phyloP scores from a whole-genome alignment of 2,113 vertebrate genomes.

The Sminthopsis crassicaudata region DNA sequence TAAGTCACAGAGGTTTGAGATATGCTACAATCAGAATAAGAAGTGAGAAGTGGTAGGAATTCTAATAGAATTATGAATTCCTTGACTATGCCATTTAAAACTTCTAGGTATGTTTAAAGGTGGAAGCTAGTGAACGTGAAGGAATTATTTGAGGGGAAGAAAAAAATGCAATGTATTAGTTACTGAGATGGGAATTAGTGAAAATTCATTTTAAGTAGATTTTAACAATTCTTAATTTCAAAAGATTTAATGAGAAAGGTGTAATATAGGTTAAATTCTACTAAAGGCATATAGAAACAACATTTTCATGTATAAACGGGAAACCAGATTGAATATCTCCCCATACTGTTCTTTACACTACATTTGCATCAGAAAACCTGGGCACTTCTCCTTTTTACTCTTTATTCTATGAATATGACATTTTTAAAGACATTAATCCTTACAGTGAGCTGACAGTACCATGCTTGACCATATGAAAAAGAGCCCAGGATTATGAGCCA shows the following conservation, averaged over 20 bases:
- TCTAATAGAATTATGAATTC: neutral
- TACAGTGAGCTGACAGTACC: neutral
- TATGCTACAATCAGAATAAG: neutral
- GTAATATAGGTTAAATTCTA: neutral
- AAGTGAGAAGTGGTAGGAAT: neutral
- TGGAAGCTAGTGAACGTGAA: neutral
- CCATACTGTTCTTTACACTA: neutral
- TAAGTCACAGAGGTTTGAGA: neutral
- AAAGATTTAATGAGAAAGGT: neutral
- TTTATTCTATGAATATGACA: neutral
- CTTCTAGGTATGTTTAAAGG: neutral
- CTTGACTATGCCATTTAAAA: neutral
- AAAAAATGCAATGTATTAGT: neutral
- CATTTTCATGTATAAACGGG: too few species aligned
- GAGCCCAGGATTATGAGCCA: neutral
- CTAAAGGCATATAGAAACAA: too few species aligned
- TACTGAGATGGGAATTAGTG: neutral
- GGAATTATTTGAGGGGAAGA: neutral
- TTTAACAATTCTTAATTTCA: neutral
- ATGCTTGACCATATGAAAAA: neutral
- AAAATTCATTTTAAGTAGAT: neutral
- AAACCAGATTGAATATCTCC: neutral
- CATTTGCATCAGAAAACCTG: neutral
- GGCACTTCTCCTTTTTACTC: neutral
- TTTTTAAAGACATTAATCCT: neutral